Conservation (phyloP, 2,113 vertebrate species). For the Channa maculata region DNA sequence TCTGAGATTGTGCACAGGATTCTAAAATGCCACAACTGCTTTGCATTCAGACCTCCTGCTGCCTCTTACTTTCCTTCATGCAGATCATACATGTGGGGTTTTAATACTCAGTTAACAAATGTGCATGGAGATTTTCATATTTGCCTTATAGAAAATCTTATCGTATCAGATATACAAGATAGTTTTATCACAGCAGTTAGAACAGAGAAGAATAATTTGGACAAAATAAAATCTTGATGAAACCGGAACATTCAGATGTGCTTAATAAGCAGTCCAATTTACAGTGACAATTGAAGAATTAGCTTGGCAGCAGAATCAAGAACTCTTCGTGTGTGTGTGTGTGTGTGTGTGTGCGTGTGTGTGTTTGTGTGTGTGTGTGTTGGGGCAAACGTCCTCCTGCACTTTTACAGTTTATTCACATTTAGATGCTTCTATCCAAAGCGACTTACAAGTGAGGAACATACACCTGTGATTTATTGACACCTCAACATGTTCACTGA, state of each 20-base stretch:
- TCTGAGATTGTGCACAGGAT: constrained; percentile 44
- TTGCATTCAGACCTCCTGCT: neutral
- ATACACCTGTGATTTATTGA: too few species aligned
- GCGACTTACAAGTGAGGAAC: too few species aligned
- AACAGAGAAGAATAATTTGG: constrained; percentile 13
- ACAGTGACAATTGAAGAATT: constrained; percentile 25
- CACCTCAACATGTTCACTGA: too few species aligned
- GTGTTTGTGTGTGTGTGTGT: too few species aligned
- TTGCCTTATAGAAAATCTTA: neutral
- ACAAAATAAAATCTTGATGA: constrained; percentile 13
- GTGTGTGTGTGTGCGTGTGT: too few species aligned
- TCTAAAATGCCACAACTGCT: neutral
- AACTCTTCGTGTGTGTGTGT: neutral
- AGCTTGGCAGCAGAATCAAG: constrained; percentile 32
- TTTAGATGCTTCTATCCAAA: too few species aligned
- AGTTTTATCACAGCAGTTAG: constrained; percentile 7
- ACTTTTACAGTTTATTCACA: too few species aligned
- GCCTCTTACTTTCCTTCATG: neutral
- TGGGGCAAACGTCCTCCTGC: too few species aligned
- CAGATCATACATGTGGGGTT: neutral
- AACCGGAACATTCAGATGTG: constrained; percentile 16
- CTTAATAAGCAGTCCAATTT: constrained; percentile 25
- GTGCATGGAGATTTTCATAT: too few species aligned
- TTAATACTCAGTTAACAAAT: neutral
- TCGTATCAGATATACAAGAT: neutral